phyloP scores from a whole-genome alignment of 1,140 invertebrate species.

The Hylyphantes graminicola region DNA sequence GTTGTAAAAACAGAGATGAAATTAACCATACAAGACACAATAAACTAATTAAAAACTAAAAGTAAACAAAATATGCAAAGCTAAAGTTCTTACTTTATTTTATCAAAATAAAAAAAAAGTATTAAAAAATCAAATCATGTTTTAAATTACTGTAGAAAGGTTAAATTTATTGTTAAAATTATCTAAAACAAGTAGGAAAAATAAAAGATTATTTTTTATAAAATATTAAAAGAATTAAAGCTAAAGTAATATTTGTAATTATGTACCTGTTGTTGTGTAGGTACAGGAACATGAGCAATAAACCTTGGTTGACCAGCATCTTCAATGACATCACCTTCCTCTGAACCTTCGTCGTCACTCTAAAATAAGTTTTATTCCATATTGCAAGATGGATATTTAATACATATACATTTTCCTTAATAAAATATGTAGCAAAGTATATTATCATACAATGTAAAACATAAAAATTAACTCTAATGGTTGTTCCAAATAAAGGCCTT shows the following conservation, averaged over 20 bases:
- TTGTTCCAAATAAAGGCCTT: not conserved
- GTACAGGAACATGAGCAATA: constrained; percentile 87
- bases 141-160: not conserved
- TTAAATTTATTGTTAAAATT: not conserved
- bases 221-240: not conserved
- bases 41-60: not conserved
- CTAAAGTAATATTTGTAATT: not conserved
- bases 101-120: too few relatives aligned
- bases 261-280: constrained; percentile 79
- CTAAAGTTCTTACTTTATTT: too few relatives aligned
- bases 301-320: constrained; percentile 71
- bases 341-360: constrained; percentile 56
- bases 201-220: not conserved
- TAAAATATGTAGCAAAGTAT: too few relatives aligned
- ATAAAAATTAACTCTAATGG: not conserved
- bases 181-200: not conserved
- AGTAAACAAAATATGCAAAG: not conserved
- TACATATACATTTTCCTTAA: too few relatives aligned
- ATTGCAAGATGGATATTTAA: too few relatives aligned
- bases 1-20: constrained; percentile 45
- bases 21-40: not conserved
- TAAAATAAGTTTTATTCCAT: constrained; percentile 3
- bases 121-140: too few relatives aligned
- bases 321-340: constrained; percentile 64
- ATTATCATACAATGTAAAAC: not conserved